Evolutionary conservation across 2,113 vertebrate species (phyloP).

Genomic region (Pantherophis guttatus): DNA sequence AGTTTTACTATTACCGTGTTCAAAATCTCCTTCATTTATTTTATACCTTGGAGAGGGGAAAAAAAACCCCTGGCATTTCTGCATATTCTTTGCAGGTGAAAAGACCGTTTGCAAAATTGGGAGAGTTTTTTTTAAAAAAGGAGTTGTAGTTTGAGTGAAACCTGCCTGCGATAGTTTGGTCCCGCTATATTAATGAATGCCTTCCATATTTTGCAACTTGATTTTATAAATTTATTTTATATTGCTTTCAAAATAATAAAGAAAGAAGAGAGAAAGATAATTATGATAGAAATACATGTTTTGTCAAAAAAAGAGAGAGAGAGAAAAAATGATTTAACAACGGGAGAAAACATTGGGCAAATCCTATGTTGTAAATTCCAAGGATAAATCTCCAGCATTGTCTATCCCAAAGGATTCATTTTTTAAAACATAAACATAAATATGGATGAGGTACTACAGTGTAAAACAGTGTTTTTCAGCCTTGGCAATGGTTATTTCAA

Average conservation of each 20-base stretch:
- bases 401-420: background rate
- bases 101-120: background rate
- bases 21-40: background rate
- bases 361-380: background rate
- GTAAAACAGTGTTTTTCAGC: background rate
- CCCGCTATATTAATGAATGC: background rate
- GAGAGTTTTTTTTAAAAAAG: background rate
- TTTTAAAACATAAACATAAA: background rate
- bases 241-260: background rate
- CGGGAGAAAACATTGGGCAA: background rate
- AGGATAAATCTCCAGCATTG: background rate
- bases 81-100: background rate
- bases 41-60: background rate
- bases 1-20: background rate
- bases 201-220: background rate
- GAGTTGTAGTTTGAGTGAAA: background rate
- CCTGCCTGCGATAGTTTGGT: background rate
- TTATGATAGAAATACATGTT: background rate
- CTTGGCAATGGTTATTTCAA: background rate
- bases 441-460: background rate
- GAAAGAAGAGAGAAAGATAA: background rate
- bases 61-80: background rate
- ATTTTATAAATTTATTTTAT: background rate
- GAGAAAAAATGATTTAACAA: background rate
- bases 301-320: background rate